These are phyloP conservation scores for Trochalopteron elliotii DNA, from an alignment of 2,113 vertebrate species.

Conservation along the genomic window DNA sequence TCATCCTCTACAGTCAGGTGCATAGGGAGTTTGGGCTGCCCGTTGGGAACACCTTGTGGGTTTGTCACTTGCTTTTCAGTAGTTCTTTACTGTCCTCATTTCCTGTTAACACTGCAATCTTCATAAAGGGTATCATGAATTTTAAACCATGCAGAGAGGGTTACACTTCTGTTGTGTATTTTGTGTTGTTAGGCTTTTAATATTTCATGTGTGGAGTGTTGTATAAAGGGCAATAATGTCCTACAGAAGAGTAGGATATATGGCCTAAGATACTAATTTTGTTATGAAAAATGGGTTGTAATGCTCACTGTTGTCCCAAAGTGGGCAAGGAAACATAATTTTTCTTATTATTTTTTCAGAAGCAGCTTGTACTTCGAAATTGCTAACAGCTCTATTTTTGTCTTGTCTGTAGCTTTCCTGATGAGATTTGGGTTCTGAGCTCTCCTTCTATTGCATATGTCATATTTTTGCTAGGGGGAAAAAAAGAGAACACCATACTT, in stretches of 20 bases:
- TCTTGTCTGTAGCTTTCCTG: background rate
- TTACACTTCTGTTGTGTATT: background rate
- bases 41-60: background rate
- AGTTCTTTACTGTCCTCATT: background rate
- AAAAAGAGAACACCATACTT: background rate
- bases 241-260: background rate
- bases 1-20: background rate
- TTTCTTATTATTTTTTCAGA: background rate
- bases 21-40: background rate
- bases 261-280: background rate
- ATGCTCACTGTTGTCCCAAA: background rate
- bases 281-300: background rate
- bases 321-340: background rate
- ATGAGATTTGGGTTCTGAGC: background rate
- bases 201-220: background rate
- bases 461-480: background rate
- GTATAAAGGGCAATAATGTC: background rate
- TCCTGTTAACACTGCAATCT: background rate
- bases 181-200: background rate
- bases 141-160: background rate
- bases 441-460: background rate
- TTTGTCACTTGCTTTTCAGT: background rate
- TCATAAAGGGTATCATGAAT: background rate
- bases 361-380: background rate
- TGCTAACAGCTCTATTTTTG: background rate